phyloP scores from a whole-genome alignment of 2,797 vertebrate genomes.

The Platyrinchus mystaceus region DNA sequence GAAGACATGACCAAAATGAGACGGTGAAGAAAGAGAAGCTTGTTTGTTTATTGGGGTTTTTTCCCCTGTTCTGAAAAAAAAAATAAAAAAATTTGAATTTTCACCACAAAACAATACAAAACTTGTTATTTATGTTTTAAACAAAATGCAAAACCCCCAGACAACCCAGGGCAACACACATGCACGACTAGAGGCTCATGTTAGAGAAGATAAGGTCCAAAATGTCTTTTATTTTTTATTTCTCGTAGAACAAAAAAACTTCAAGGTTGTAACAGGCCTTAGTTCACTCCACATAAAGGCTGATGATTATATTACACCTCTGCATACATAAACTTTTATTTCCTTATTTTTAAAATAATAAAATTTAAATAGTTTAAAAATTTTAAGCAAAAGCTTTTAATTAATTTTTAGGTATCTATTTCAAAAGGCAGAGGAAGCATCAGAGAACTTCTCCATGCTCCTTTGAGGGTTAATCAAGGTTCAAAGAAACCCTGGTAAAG shows the following conservation, averaged over 20 bases:
- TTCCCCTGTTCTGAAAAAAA: neutral
- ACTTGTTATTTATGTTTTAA: neutral
- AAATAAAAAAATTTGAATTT: neutral
- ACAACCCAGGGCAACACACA: neutral
- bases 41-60: neutral
- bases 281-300: neutral
- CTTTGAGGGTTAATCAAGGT: neutral
- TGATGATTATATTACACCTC: neutral
- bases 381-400: neutral
- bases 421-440: neutral
- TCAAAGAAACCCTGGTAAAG: neutral
- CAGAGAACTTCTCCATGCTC: neutral
- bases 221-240: neutral
- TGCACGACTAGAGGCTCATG: neutral
- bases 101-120: neutral
- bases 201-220: neutral
- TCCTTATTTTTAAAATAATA: neutral
- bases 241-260: neutral
- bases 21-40: neutral
- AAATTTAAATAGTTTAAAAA: neutral
- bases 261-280: neutral
- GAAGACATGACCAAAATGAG: neutral
- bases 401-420: neutral
- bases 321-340: neutral
- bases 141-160: neutral